Conservation (phyloP, 2,797 vertebrate genomes). For the Helicolenus hilgendorfi region DNA sequence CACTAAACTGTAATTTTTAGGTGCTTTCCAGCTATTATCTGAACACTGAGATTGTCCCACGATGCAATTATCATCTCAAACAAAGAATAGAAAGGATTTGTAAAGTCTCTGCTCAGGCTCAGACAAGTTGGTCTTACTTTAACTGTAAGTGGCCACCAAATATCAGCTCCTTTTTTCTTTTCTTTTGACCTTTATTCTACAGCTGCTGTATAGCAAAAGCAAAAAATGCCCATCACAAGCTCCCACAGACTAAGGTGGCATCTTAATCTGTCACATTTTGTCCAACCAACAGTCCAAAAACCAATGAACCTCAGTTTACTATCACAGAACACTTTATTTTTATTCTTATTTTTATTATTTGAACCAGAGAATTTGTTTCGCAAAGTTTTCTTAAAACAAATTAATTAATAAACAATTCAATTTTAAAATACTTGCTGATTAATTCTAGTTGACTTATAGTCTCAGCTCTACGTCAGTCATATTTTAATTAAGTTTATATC, state of each 20-base stretch:
- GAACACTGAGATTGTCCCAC: slow-evolving; percentile 4
- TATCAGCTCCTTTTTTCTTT: not conserved
- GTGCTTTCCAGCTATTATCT: slow-evolving; percentile 38
- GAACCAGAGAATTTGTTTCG: not conserved
- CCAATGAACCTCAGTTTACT: not conserved
- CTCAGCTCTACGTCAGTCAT: not conserved
- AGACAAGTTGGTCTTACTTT: not conserved
- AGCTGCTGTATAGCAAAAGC: not conserved
- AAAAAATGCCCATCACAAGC: not conserved
- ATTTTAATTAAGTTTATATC: not conserved
- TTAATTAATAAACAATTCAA: not conserved
- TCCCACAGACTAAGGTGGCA: not conserved
- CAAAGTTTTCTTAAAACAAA: not conserved
- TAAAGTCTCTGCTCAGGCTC: slow-evolving; percentile 15
- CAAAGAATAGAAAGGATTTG: slow-evolving; percentile 32
- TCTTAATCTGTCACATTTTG: not conserved
- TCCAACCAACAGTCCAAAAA: not conserved
- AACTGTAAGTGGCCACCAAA: not conserved
- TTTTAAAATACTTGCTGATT: not conserved
- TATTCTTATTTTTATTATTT: not conserved
- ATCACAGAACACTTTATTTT: not conserved
- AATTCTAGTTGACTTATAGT: not conserved
- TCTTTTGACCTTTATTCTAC: not conserved
- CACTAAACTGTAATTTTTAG: slow-evolving; percentile 51
- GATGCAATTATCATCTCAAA: slow-evolving; percentile 32